These are phyloP conservation scores for Sebastes matsubarae DNA, from an alignment of 2,797 vertebrate genomes.

Conservation along the genomic window DNA sequence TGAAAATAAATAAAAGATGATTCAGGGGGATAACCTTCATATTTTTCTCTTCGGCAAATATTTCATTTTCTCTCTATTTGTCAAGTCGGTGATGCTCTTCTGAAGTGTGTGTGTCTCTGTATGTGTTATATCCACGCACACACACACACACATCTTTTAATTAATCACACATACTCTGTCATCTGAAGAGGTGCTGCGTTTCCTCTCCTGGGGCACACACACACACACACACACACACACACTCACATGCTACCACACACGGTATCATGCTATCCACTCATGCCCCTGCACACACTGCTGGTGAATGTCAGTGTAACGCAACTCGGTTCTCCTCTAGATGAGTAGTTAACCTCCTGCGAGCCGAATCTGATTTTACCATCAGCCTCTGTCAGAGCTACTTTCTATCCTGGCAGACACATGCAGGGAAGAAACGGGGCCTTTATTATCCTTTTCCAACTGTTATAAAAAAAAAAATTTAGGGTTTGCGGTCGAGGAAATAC, in stretches of 20 bases:
- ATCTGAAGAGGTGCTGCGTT: conserved; percentile 44
- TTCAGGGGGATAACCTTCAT: conserved; percentile 15
- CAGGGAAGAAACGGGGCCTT: conserved; percentile 36
- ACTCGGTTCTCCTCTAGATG: conserved; percentile 42
- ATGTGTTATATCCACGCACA: neutral
- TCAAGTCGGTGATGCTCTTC: neutral
- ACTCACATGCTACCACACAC: conserved; percentile 5
- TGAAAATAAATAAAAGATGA: conserved; percentile 43
- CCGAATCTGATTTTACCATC: conserved; percentile 72
- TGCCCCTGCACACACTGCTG: conserved; percentile 25
- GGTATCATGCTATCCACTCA: conserved; percentile 15
- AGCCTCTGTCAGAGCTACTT: conserved; percentile 52
- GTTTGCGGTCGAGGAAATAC: conserved; percentile 61
- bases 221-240: conserved; percentile 11
- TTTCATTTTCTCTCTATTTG: conserved; percentile 16
- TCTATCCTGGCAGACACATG: conserved; percentile 48
- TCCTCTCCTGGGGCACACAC: conserved; percentile 35
- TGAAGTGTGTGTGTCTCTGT: neutral
- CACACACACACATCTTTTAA: conserved; percentile 26
- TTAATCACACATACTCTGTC: conserved; percentile 40
- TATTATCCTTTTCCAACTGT: conserved; percentile 68
- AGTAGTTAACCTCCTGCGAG: conserved; percentile 62
- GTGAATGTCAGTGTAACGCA: conserved; percentile 45
- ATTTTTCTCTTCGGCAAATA: conserved; percentile 26
- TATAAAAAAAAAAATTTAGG: conserved; percentile 69